A percentile compares a stretch with the other conserved stretches of the same genome.
These are phyloP conservation scores for Helleia helle DNA, from an alignment of 2,888 invertebrate genomes.

Conservation along the genomic window DNA sequence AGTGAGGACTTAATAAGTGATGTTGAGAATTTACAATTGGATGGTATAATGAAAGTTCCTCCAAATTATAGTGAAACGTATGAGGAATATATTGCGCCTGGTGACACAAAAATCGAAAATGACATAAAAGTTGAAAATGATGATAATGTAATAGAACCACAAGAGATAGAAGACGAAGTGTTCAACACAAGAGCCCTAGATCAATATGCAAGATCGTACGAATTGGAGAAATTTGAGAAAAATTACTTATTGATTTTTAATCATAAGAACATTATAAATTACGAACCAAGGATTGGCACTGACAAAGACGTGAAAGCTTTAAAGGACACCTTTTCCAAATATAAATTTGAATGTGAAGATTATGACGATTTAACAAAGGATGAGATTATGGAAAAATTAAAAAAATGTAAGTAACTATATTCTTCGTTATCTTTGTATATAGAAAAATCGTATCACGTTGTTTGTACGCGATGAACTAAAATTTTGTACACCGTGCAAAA, in stretches of 20 bases:
- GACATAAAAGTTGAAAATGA: neutral
- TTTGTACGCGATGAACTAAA: too few relatives aligned
- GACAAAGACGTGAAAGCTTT: slow-evolving; percentile 40
- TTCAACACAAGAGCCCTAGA: slow-evolving; percentile 32
- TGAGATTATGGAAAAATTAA: slow-evolving; percentile 33
- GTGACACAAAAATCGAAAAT: slow-evolving; percentile 1
- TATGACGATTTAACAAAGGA: slow-evolving; percentile 38
- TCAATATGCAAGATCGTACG: slow-evolving; percentile 39
- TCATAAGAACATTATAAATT: slow-evolving; percentile 38
- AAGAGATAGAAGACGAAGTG: slow-evolving; percentile 10
- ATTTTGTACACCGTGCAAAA: too few relatives aligned
- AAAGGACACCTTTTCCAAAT: slow-evolving; percentile 35
- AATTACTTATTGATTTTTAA: slow-evolving; percentile 49
- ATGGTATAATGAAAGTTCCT: slow-evolving; percentile 4
- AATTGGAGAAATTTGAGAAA: slow-evolving; percentile 48
- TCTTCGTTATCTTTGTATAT: too few relatives aligned
- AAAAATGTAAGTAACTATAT: slow-evolving; percentile 39
- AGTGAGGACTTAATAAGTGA: neutral
- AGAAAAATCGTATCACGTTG: too few relatives aligned
- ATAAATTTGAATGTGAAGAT: slow-evolving; percentile 38
- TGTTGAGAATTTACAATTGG: neutral
- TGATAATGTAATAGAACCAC: slow-evolving; percentile 10
- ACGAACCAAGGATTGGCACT: slow-evolving; percentile 39
- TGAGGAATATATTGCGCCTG: too few relatives aligned
- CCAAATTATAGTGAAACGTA: slow-evolving; percentile 3